Evolutionary conservation across 2,888 invertebrate genomes (phyloP).

Genomic region (Ophion slaviceki): DNA sequence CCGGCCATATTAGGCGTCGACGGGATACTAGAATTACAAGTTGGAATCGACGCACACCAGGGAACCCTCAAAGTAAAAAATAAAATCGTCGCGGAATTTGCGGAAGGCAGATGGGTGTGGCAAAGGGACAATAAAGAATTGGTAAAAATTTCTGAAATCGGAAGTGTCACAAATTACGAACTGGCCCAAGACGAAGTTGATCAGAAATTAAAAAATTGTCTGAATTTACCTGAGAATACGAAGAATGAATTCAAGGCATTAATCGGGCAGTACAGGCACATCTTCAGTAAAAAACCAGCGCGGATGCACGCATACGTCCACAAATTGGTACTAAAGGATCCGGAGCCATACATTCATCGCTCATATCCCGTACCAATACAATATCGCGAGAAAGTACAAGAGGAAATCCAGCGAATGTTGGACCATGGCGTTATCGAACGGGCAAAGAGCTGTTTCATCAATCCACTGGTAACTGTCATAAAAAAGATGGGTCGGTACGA

Average conservation of each 20-base stretch:
- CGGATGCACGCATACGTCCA: no score
- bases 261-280: neutral
- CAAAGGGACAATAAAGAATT: no score
- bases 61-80: neutral
- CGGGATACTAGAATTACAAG: no score
- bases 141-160: no score
- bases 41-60: neutral
- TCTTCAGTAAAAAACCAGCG: no score
- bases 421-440: neutral
- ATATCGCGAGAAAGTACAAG: neutral
- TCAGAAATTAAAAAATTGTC: neutral
- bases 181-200: neutral
- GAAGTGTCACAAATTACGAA: neutral
- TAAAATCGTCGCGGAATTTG: no score
- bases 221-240: neutral
- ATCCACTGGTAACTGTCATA: neutral
- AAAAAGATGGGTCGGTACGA: constrained; percentile 6
- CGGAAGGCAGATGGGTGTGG: no score
- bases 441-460: neutral
- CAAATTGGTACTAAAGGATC: no score
- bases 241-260: neutral
- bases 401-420: neutral
- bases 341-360: no score
- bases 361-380: no score
- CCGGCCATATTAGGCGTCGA: no score